These are phyloP conservation scores for Seira sanloemensis DNA, from an alignment of 2,888 invertebrate genomes.

Conservation along the genomic window DNA sequence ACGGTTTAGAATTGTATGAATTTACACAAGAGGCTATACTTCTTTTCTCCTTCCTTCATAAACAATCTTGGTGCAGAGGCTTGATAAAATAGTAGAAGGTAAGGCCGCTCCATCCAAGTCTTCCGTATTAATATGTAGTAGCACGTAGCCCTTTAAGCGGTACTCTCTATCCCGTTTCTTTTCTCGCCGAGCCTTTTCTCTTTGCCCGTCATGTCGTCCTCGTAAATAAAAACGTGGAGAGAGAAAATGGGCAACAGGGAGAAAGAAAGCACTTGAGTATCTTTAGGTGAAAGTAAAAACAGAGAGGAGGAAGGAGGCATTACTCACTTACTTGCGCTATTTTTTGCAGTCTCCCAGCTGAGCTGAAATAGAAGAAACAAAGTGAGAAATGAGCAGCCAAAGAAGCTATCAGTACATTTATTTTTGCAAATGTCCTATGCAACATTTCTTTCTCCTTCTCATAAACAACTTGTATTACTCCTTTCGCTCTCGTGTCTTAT, in stretches of 20 bases:
- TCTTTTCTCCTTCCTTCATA: conserved; percentile 17
- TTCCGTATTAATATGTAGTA: no score
- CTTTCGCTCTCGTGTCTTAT: background rate
- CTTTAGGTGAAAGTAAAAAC: no score
- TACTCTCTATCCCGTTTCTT: background rate
- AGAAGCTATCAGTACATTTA: conserved; percentile 43
- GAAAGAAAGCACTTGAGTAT: conserved; percentile 34
- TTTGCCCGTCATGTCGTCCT: conserved; percentile 42
- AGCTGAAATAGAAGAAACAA: conserved; percentile 8
- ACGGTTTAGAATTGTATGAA: no score
- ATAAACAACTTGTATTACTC: conserved; percentile 26
- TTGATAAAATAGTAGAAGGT: no score
- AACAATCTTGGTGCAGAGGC: no score
- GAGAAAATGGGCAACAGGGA: background rate
- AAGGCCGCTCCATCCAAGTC: no score
- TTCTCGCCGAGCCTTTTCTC: background rate
- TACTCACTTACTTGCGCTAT: conserved; percentile 13
- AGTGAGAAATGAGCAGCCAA: conserved; percentile 57
- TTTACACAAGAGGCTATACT: no score
- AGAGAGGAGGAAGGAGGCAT: conserved; percentile 13
- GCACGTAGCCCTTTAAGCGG: no score
- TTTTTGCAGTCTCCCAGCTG: no score
- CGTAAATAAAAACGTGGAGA: conserved; percentile 43
- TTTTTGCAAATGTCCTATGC: conserved; percentile 41
- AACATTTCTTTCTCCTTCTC: conserved; percentile 8